These are phyloP conservation scores for Cetoscarus ocellatus DNA, from an alignment of 2,797 vertebrate species.

Conservation along the genomic window DNA sequence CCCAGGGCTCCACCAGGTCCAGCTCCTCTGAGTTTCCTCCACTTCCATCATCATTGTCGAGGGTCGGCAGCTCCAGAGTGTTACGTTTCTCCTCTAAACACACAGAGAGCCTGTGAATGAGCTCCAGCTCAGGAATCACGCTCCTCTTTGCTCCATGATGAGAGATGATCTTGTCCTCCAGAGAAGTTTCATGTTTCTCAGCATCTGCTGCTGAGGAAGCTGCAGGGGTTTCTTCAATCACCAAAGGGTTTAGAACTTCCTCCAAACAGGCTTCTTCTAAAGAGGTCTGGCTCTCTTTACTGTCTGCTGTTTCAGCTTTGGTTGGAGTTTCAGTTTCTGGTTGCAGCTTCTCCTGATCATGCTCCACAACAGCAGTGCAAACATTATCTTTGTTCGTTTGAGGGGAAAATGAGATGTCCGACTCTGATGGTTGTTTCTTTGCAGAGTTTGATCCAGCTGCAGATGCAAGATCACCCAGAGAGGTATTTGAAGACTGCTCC, in stretches of 20 bases:
- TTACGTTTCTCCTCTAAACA: slow-evolving; percentile 74
- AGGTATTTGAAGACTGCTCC: slow-evolving; percentile 64
- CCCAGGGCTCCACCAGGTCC: slow-evolving; percentile 95
- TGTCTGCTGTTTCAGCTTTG: slow-evolving; percentile 56
- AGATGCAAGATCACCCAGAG: slow-evolving; percentile 42
- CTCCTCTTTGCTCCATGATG: slow-evolving; percentile 46
- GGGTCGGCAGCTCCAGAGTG: slow-evolving; percentile 58
- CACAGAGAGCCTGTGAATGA: slow-evolving; percentile 66
- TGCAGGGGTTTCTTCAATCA: slow-evolving; percentile 19
- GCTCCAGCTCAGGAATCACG: slow-evolving; percentile 50
- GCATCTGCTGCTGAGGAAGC: slow-evolving; percentile 3
- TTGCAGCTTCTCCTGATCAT: slow-evolving; percentile 40
- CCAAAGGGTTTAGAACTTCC: slow-evolving; percentile 25
- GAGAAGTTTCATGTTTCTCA: slow-evolving; percentile 21
- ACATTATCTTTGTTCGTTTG: slow-evolving; percentile 49
- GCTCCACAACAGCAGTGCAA: slow-evolving; percentile 8
- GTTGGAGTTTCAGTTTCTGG: slow-evolving; percentile 49
- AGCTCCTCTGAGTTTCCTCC: slow-evolving; percentile 84
- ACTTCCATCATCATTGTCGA: slow-evolving; percentile 85
- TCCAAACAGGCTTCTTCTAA: slow-evolving; percentile 35
- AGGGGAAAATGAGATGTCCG: slow-evolving; percentile 68
- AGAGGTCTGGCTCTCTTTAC: slow-evolving; percentile 32
- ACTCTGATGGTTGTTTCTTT: slow-evolving; percentile 75
- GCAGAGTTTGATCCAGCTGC: slow-evolving; percentile 48
- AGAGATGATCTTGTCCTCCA: slow-evolving; percentile 29